These are phyloP conservation scores for Paracyprichromis sp. DNA, from an alignment of 2,113 vertebrate genomes.

Conservation along the genomic window DNA sequence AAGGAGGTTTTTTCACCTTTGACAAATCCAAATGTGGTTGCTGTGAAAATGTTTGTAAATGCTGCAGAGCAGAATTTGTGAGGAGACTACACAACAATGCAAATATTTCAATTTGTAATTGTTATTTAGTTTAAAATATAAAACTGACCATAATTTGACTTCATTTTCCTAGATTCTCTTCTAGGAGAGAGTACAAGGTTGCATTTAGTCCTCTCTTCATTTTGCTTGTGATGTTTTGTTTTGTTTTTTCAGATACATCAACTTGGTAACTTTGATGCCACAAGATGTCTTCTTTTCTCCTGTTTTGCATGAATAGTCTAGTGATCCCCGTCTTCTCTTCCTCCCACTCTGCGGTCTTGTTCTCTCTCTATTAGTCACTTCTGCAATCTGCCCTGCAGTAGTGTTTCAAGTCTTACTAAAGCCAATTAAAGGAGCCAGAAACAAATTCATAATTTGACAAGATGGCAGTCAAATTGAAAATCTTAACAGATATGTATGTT, in stretches of 20 bases:
- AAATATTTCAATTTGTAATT: neutral
- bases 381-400: slow-evolving; percentile 19
- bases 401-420: slow-evolving; percentile 43
- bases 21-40: neutral
- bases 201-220: neutral
- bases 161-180: neutral
- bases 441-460: slow-evolving; percentile 46
- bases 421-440: slow-evolving; percentile 38
- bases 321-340: neutral
- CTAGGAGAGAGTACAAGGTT: neutral
- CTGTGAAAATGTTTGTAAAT: neutral
- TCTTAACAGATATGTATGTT: slow-evolving; percentile 37
- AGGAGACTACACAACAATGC: neutral
- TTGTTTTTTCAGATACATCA: slow-evolving; percentile 2
- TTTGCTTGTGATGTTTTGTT: neutral
- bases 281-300: neutral
- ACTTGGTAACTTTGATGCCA: slow-evolving; percentile 19
- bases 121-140: neutral
- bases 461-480: slow-evolving; percentile 30
- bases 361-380: slow-evolving; percentile 16
- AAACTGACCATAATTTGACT: neutral
- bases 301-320: slow-evolving; percentile 2
- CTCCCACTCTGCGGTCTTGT: neutral
- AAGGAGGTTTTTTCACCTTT: neutral
- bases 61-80: neutral